These are phyloP conservation scores for Bombus vancouverensis DNA, from an alignment of 1,140 invertebrate species.

Conservation along the genomic window DNA sequence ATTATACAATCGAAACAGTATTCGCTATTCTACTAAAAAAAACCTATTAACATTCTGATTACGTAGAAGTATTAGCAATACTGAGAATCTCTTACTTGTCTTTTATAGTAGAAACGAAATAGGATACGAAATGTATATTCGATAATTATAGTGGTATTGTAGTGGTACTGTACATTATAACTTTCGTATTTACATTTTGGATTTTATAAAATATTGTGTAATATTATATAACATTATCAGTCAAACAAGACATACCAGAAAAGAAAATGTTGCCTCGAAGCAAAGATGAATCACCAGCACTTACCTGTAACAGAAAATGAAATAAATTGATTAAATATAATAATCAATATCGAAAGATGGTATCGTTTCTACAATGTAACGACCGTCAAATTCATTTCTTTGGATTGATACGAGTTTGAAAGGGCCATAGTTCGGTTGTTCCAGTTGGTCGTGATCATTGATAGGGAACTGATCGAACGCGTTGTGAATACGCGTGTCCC, in stretches of 20 bases:
- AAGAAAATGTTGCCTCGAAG: neutral
- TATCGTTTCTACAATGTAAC: neutral
- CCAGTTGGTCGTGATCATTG: conserved; percentile 17
- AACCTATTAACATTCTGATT: no score
- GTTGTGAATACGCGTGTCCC: neutral
- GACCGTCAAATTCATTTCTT: neutral
- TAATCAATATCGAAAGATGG: neutral
- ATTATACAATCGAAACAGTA: neutral
- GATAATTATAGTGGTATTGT: no score
- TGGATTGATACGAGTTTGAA: neutral
- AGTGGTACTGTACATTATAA: no score
- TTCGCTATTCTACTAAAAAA: neutral
- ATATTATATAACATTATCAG: neutral
- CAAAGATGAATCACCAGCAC: neutral
- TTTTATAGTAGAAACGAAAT: no score
- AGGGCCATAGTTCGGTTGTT: neutral
- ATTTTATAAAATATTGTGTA: no score
- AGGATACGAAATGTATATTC: no score
- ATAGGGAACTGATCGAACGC: conserved; percentile 21
- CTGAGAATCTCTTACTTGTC: no score
- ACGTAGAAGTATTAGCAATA: no score
- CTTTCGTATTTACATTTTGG: no score
- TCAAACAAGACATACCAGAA: conserved; percentile 38
- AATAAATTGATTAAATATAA: neutral
- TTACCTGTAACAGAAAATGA: conserved; percentile 56